These are phyloP conservation scores for Hycleus cichorii DNA, from an alignment of 1,140 invertebrate species.

Conservation along the genomic window DNA sequence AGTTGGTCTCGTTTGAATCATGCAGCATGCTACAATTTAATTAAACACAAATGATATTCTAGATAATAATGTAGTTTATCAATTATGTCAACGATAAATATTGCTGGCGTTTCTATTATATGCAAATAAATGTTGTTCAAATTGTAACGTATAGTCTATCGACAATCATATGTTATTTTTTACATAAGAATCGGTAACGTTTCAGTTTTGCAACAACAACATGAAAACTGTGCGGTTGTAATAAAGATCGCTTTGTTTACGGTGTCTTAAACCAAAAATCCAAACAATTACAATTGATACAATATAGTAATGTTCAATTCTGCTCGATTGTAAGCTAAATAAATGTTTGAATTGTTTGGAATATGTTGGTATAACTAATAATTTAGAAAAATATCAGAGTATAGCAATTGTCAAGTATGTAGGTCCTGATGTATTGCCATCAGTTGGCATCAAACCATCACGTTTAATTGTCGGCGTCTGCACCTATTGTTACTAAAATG, in stretches of 20 bases:
- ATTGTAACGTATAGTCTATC: conserved; percentile 25
- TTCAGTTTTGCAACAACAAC: too few relatives aligned
- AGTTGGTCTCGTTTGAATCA: not conserved
- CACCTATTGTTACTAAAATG: conserved; percentile 14
- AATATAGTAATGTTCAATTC: too few relatives aligned
- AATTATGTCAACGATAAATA: conserved; percentile 25
- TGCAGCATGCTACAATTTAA: conserved; percentile 6
- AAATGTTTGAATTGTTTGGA: too few relatives aligned
- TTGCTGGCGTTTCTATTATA: conserved; percentile 28
- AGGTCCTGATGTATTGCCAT: conserved; percentile 21
- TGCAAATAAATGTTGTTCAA: conserved; percentile 33
- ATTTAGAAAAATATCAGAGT: too few relatives aligned
- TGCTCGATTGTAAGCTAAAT: too few relatives aligned
- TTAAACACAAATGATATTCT: conserved; percentile 19
- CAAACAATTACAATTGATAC: too few relatives aligned
- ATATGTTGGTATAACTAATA: too few relatives aligned
- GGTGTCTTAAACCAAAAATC: too few relatives aligned
- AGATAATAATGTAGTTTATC: conserved; percentile 21
- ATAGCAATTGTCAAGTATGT: not conserved
- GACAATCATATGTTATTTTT: not conserved
- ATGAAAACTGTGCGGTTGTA: too few relatives aligned
- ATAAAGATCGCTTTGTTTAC: too few relatives aligned
- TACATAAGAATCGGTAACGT: too few relatives aligned
- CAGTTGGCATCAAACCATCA: conserved; percentile 20
- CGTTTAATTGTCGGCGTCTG: conserved; percentile 25